A percentile compares a stretch with the other conserved stretches of the same genome.
Conservation (phyloP, 2,797 vertebrate genomes). For the Melopsittacus undulatus region DNA sequence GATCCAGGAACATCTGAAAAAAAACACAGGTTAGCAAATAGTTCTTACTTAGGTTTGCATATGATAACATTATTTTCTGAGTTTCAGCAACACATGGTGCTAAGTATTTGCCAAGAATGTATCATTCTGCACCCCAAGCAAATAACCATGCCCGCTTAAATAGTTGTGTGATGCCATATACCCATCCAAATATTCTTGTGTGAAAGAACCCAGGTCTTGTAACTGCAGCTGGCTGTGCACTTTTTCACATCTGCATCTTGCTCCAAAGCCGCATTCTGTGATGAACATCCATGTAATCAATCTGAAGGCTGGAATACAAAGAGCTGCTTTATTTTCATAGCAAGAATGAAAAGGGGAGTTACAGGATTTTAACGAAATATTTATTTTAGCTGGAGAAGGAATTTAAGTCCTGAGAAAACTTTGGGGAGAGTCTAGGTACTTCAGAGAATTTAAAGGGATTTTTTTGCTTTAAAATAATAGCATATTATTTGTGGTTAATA, state of each 20-base stretch:
- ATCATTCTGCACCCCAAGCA: conserved; percentile 45
- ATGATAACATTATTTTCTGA: conserved; percentile 39
- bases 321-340: conserved; percentile 46
- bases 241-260: conserved; percentile 47
- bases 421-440: not conserved
- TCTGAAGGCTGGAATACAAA: conserved; percentile 55
- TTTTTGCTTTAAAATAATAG: not conserved
- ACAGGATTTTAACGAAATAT: conserved; percentile 7
- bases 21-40: conserved; percentile 33
- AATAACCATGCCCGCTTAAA: conserved; percentile 29
- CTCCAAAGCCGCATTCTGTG: conserved; percentile 33
- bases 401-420: not conserved
- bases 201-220: conserved; percentile 70
- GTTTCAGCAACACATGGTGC: conserved; percentile 46
- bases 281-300: conserved; percentile 62
- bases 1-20: conserved; percentile 39
- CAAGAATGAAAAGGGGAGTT: conserved; percentile 39
- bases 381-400: conserved; percentile 19
- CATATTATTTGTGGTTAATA: not conserved
- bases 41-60: conserved; percentile 2
- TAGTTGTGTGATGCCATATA: conserved; percentile 46
- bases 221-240: conserved; percentile 56
- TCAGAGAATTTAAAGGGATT: not conserved
- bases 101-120: conserved; percentile 34
- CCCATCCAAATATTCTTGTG: conserved; percentile 54